phyloP scores from a whole-genome alignment of 2,797 vertebrate genomes.

The Bucorvus abyssinicus region DNA sequence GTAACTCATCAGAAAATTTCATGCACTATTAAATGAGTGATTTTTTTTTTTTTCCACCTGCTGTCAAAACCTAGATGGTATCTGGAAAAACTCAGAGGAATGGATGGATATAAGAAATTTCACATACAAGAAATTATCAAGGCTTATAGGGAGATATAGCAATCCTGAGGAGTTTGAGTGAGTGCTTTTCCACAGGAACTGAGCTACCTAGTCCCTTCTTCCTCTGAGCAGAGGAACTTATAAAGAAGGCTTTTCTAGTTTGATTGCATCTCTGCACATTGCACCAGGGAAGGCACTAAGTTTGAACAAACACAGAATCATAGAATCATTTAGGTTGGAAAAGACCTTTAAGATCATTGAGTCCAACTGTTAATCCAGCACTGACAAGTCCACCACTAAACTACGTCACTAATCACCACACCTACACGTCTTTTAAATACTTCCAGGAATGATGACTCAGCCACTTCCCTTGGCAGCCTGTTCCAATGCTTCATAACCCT shows the following conservation, averaged over 20 bases:
- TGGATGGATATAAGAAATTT: not conserved
- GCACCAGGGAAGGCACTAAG: not conserved
- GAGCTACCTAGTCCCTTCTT: not conserved
- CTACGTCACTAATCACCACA: too few species aligned
- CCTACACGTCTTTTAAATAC: too few species aligned
- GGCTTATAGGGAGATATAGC: accelerated
- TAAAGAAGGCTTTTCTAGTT: not conserved
- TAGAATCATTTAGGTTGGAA: too few species aligned
- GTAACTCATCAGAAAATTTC: not conserved
- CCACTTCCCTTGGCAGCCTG: too few species aligned
- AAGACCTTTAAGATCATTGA: too few species aligned
- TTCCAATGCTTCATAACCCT: too few species aligned
- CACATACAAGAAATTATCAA: not conserved
- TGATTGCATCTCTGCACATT: not conserved
- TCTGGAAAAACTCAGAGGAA: not conserved
- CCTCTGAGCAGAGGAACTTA: not conserved
- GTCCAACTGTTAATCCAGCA: too few species aligned
- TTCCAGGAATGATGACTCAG: too few species aligned
- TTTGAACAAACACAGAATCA: not conserved
- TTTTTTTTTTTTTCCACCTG: not conserved
- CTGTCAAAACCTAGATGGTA: not conserved
- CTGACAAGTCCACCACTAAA: too few species aligned
- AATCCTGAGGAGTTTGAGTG: not conserved
- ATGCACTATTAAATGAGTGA: not conserved
- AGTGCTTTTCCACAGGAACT: not conserved